Percentiles rank a stretch among this genome's conserved stretches.
Conservation (phyloP, 2,113 vertebrate genomes). For the Brachyistius frenatus region DNA sequence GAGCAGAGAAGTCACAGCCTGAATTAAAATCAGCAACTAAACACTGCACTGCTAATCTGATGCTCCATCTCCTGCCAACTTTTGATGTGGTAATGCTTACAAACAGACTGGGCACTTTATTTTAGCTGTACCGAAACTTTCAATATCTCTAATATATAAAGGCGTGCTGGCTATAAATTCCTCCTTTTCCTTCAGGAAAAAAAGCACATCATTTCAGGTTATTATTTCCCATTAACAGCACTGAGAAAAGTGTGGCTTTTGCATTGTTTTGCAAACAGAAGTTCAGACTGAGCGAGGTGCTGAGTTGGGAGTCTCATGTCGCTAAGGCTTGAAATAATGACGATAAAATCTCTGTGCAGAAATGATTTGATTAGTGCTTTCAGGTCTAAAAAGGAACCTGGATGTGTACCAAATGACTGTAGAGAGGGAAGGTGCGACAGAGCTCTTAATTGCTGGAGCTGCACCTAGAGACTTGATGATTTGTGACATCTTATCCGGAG, state of each 20-base stretch:
- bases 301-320: slow-evolving; percentile 83
- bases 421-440: slow-evolving; percentile 90
- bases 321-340: slow-evolving; percentile 95
- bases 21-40: slow-evolving; percentile 85
- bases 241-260: slow-evolving; percentile 65
- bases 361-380: slow-evolving; percentile 98
- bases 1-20: slow-evolving; percentile 82
- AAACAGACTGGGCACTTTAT: slow-evolving; percentile 7
- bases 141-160: slow-evolving; percentile 84
- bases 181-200: slow-evolving; percentile 10
- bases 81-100: slow-evolving; percentile 74
- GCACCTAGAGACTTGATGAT: slow-evolving; percentile 98
- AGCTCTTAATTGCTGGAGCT: slow-evolving; percentile 98
- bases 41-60: slow-evolving; percentile 76
- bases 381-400: slow-evolving; percentile 94
- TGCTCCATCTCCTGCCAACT: slow-evolving; percentile 76
- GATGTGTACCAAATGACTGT: slow-evolving; percentile 94
- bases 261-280: slow-evolving; percentile 56
- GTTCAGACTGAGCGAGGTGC: slow-evolving; percentile 44
- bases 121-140: slow-evolving; percentile 80
- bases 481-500: slow-evolving; percentile 96
- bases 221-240: slow-evolving; percentile 86
- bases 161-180: slow-evolving; percentile 61
- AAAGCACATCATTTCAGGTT: slow-evolving; percentile 85
- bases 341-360: slow-evolving; percentile 91